Evolutionary conservation across 2,113 vertebrate species (phyloP).

Genomic region (Cervus canadensis): DNA sequence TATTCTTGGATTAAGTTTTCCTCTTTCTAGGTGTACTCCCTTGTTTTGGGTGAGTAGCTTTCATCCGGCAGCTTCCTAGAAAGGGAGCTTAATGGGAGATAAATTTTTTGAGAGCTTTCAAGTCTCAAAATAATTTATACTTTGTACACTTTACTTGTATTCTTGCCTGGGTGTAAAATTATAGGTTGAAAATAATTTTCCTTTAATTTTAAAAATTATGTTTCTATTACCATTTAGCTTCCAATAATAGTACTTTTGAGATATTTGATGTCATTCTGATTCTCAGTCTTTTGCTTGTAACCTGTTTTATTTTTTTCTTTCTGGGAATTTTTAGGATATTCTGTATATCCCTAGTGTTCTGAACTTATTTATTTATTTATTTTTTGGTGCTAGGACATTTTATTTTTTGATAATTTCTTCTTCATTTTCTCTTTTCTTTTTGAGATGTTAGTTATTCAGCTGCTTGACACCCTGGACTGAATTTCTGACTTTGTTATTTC

Average conservation of each 20-base stretch:
- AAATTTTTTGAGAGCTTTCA: not conserved
- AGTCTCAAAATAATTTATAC: constrained; percentile 1
- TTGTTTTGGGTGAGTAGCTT: not conserved
- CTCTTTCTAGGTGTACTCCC: not conserved
- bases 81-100: not conserved
- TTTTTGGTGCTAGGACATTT: not conserved
- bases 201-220: not conserved
- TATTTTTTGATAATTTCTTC: not conserved
- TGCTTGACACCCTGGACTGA: not conserved
- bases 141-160: not conserved
- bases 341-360: not conserved
- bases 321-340: not conserved
- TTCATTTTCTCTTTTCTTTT: not conserved
- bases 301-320: constrained; percentile 17
- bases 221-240: constrained; percentile 8
- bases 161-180: not conserved
- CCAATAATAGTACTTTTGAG: not conserved
- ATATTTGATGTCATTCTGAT: not conserved
- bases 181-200: not conserved
- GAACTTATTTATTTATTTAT: not conserved
- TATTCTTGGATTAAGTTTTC: not conserved
- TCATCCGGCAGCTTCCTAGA: not conserved
- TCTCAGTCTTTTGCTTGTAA: not conserved
- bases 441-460: not conserved
- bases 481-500: not conserved